phyloP scores from a whole-genome alignment of 2,888 invertebrate genomes.

The Sepioteuthis lessoniana region DNA sequence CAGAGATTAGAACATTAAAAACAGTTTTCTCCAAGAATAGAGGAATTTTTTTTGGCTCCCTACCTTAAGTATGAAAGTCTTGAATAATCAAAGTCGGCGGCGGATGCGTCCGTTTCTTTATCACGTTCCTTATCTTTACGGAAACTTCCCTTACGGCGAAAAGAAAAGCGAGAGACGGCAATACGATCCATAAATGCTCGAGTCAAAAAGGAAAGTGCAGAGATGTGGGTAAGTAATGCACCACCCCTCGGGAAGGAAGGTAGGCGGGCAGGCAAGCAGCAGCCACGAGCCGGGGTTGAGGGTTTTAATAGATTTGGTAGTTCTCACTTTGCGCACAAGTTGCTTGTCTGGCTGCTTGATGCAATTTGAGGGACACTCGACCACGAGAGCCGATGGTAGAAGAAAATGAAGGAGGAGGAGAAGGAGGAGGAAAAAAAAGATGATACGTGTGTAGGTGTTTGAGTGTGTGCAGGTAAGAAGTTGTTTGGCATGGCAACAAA shows the following conservation, averaged over 20 bases:
- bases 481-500: not conserved
- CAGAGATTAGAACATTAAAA: too few relatives aligned
- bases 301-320: not conserved
- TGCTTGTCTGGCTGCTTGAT: not conserved
- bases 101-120: conserved; percentile 53
- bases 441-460: not conserved
- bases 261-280: too few relatives aligned
- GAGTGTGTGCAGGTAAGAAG: not conserved
- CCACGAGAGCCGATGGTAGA: not conserved
- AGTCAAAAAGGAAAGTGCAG: not conserved
- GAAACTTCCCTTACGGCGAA: conserved; percentile 69
- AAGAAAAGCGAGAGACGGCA: conserved; percentile 69
- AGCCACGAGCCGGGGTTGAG: not conserved
- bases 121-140: conserved; percentile 63
- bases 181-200: conserved; percentile 66
- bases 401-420: too few relatives aligned
- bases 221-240: not conserved
- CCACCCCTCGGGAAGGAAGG: not conserved
- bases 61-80: conserved; percentile 63
- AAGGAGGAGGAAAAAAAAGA: not conserved
- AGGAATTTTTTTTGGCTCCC: conserved; percentile 25
- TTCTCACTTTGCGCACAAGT: not conserved
- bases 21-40: not conserved
- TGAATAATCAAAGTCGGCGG: conserved; percentile 58
- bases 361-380: conserved; percentile 33